Conservation (phyloP, 2,888 invertebrate genomes). For the Vannuccia rotundouncinata region DNA sequence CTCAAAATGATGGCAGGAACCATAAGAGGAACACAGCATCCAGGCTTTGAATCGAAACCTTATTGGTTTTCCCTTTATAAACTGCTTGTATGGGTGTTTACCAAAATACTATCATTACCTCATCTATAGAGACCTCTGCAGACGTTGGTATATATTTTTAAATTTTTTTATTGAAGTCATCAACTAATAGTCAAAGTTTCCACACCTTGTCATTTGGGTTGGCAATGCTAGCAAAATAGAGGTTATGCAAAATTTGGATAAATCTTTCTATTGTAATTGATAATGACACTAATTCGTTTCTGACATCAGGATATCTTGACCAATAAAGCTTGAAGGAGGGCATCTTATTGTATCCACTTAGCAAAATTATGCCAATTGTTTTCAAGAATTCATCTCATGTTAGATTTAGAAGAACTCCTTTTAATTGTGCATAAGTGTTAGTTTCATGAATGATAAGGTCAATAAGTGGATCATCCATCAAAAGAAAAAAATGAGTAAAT, state of each 20-base stretch:
- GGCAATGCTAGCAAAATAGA: background rate
- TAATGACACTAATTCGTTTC: background rate
- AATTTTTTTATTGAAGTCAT: background rate
- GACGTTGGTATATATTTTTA: background rate
- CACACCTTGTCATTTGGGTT: background rate
- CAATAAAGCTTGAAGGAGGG: too few species aligned
- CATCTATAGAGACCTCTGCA: slow-evolving; percentile 16
- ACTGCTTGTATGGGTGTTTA: background rate
- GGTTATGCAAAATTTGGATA: background rate
- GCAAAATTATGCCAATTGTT: background rate
- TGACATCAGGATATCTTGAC: too few species aligned
- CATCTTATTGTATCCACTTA: slow-evolving; percentile 1
- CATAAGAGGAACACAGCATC: background rate
- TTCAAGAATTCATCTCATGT: background rate
- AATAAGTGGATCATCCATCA: background rate
- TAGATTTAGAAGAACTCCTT: background rate
- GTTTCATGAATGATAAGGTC: background rate
- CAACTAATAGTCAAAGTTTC: background rate
- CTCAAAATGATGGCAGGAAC: background rate
- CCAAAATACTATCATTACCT: slow-evolving; percentile 28
- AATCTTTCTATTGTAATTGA: background rate
- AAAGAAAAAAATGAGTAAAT: background rate
- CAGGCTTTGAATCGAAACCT: slow-evolving; percentile 19
- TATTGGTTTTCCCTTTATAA: background rate
- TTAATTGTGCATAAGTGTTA: background rate